Base-by-base conservation (phyloP, 2,888 invertebrate species). In the Clitarchus hookeri region DNA sequence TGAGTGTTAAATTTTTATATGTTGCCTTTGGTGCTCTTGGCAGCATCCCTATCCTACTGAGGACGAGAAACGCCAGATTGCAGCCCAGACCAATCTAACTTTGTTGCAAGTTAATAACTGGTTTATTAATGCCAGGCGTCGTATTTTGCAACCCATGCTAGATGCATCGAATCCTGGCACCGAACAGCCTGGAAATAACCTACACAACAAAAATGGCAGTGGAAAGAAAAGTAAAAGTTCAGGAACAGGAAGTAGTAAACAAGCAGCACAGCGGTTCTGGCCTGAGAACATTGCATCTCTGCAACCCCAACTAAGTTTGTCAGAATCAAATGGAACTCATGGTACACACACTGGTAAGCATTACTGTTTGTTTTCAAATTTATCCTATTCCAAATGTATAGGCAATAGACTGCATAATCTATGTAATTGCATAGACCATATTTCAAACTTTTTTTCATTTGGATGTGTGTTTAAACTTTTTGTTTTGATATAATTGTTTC, bases 1-100 rank as follows among this genome's bases (percentile, higher is more conserved):
- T 23, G 16, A 2, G 16, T n/a, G 65, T 65, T 65, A 23, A 65
- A 65, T 23, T 65, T 65, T 65, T 65, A n/a, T 65, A 2, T 65
- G 8, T 65, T 65, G 19, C n/a, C 19, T 65, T n/a, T 65, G 48
- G 48, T 48, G 48, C 65, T 65, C 65, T 65, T 23, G 19, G 0
- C 92, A 98, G 97, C 98, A 98, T 92, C 98, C 98, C 0, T 98
- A 98, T 91, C 98, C 98, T 0, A 98, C 98, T 84, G 98, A 98
- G 91, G 98, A 98, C 90, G 98, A 98, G 91, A 98, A 98, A 91
- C 94, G 97, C 54, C 95, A 96, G 88, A 96, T 98, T 87, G 97
- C 98, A 3, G 95, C 95, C 44, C 97, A 98, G 91, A 98, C 98
- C 65, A 95, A 97, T 90, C 94, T 98, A 86, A 98, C 98, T 0